Conservation (phyloP, 92 coral and sea anemone species). For the Hydrozoanthus gracilis region DNA sequence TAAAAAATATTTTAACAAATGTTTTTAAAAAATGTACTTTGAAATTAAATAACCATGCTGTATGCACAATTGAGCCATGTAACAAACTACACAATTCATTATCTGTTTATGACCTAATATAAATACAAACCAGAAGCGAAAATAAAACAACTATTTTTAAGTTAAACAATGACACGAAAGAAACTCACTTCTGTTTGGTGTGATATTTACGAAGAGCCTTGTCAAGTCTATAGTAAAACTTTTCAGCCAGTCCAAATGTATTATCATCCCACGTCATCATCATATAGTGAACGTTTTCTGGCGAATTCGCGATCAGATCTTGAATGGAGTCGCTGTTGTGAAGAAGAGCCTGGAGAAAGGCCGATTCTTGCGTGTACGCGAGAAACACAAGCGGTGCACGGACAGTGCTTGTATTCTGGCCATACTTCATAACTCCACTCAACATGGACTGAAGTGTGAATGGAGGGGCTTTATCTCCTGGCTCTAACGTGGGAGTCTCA, state of each 20-base stretch:
- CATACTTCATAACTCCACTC: constrained; percentile 45
- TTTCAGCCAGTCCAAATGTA: constrained; percentile 18
- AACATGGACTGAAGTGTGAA: constrained; percentile 49
- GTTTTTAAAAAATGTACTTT: no score
- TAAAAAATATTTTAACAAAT: no score
- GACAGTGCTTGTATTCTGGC: constrained; percentile 40
- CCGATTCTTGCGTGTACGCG: constrained; percentile 60
- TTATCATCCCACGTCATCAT: constrained; percentile 46
- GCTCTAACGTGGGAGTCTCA: constrained; percentile 31
- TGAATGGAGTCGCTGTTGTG: constrained; percentile 50
- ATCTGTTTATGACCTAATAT: no score
- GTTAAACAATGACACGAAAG: background rate
- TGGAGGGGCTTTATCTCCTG: constrained; percentile 64
- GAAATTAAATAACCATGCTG: no score
- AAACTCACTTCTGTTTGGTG: constrained; percentile 27
- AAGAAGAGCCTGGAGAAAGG: constrained; percentile 56
- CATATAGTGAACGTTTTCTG: constrained; percentile 56
- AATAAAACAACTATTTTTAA: no score
- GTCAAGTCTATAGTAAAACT: background rate
- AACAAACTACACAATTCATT: no score
- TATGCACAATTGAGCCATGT: no score
- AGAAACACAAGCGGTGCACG: constrained; percentile 50
- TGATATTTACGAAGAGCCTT: constrained; percentile 21
- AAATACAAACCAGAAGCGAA: no score
- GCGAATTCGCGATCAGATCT: constrained; percentile 50